Base-by-base conservation (phyloP, 1,140 invertebrate genomes). In the Steinernema khuongi region DNA sequence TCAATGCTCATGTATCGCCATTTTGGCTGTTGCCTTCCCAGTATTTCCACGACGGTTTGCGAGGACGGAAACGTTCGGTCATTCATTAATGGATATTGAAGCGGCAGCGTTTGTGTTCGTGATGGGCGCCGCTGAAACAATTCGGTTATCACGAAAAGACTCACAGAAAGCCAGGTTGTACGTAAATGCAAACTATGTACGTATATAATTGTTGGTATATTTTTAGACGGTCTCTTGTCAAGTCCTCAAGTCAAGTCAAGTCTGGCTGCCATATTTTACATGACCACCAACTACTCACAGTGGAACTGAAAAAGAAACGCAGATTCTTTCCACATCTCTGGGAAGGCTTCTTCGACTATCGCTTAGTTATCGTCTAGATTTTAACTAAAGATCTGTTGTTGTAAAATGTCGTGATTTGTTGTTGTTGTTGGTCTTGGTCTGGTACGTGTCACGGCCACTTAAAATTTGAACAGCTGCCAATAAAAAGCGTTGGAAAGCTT, bases 51-150 rank as follows among this genome's bases (percentile, higher is more conserved):
- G 91, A 60, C 87, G 89, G 74, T 91, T 92, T 85, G 91, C 91
- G 0, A 97, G 97, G 87, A 93, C 92, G 17, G 91, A 93, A 84
- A 89, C 84, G 0, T 94, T 60, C 19, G 95, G 95, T 0, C 93
- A 91, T 79, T 91, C 93, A 82, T 84, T 96, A 19, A 98, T 98
- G 95, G 95, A 98, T 84, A 89, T 91, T 33, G 95, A 94, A 22
- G 94, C 97, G 17, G 94, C 93, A 0, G 85, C 92, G 32, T 97
- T 93, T 88, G 88, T 96, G 18, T 87, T 93, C n/a, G 88, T 91
- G 7, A 94, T 50, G n/a, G 76, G 60, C 0, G 18, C 75, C 0
- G 73, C 69, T 0, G 50, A 43, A 28, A 66, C 68, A 26, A 60
- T 77, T 68, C 68, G 70, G 4, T 70, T 50, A 11, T 70, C 71